Conservation (phyloP, 2,888 invertebrate genomes). For the Melipona beecheii region DNA sequence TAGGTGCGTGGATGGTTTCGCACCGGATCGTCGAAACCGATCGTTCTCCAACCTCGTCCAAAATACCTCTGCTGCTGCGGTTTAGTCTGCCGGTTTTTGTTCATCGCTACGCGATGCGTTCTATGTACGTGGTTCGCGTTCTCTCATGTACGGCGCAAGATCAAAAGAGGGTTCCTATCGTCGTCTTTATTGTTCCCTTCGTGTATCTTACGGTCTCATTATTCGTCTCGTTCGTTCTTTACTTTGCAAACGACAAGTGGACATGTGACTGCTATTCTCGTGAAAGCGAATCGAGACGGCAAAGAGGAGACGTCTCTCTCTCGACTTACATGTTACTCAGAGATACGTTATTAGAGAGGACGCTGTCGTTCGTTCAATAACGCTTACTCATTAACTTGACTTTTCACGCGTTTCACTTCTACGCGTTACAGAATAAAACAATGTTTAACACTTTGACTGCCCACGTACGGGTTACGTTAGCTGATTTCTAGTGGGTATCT, state of each 20-base stretch:
- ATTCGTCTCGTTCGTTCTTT: not conserved
- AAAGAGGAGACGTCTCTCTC: conserved; percentile 48
- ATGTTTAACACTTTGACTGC: no score
- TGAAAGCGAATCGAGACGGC: conserved; percentile 51
- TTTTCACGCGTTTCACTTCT: not conserved
- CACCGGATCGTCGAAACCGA: conserved; percentile 37
- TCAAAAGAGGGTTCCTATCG: conserved; percentile 73
- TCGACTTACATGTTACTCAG: conserved; percentile 36
- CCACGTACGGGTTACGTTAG: no score
- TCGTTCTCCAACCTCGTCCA: conserved; percentile 80
- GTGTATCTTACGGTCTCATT: not conserved
- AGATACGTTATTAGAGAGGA: conserved; percentile 29
- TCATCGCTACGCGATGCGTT: conserved; percentile 53
- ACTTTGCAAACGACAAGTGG: not conserved
- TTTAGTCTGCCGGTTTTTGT: conserved; percentile 79
- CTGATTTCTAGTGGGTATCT: no score
- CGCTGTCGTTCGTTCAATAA: conserved; percentile 45
- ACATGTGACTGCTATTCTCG: conserved; percentile 54
- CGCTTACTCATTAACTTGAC: not conserved
- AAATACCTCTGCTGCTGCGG: conserved; percentile 84
- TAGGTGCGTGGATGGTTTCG: not conserved
- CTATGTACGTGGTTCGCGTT: conserved; percentile 47
- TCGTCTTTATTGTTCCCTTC: conserved; percentile 18
- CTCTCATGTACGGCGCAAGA: conserved; percentile 70
- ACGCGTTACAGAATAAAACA: not conserved